Base-by-base conservation (phyloP, 2,797 vertebrate species). In the Podarcis lilfordi region DNA sequence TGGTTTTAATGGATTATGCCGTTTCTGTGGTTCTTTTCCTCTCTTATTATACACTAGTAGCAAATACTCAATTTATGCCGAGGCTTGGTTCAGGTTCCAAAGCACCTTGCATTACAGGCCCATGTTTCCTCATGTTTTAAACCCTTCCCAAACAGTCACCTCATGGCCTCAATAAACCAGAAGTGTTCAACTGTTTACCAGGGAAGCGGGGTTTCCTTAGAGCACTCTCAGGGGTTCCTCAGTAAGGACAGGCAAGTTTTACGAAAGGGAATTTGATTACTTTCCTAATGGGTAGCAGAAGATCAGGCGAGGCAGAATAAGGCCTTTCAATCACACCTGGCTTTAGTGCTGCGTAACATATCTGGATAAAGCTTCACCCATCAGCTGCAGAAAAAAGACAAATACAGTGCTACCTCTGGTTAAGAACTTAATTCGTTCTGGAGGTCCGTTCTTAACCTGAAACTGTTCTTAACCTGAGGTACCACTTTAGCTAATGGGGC, bases 1-100 rank as follows among this genome's bases (percentile, higher is more conserved):
- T 82, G 55, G n/a, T 75, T 87, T 77, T 84, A 84, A 84, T 40
- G 66, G 64, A 77, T 69, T 78, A 37, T 19, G 8, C 50, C 61
- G 75, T 29, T 76, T n/a, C 35, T 78, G 27, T 45, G 50, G 74
- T 78, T 77, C 32, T 40, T 19, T 55, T 69, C 85, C 61, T 35
- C 37, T 59, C 45, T 78, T 78, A 77, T 0, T 8, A 45, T 4
- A 19, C 64, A 45, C 1, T 11, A 1, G 29, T 45, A n/a, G 69
- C 59, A 2, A 0, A 25, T 64, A 45, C 13, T 68, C 72, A 5
- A 0, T 2, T 23, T 64, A 25, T 86, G 0, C 0, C 0, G 23
- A 1, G 2, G 0, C 0, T 0, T 23, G 80, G 43, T 32, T 82
- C 75, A 37, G 6, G 25, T 86, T 32, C 11, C 0, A 7, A 43